Evolutionary conservation across 2,797 vertebrate species (phyloP).

Genomic region (Tenualosa thibaudeaui): DNA sequence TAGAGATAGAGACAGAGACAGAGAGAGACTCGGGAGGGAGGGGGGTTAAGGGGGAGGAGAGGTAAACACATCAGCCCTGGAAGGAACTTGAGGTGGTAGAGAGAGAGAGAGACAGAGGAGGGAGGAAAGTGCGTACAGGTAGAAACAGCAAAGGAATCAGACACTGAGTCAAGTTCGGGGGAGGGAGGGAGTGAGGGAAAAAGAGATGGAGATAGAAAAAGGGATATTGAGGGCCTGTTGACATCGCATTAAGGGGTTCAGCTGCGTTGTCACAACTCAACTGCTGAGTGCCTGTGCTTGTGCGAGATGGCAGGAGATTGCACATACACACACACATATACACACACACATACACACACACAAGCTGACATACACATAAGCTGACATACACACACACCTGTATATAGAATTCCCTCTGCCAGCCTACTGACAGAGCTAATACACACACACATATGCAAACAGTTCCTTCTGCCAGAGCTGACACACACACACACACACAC

Average conservation of each 20-base stretch:
- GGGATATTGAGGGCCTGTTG: neutral
- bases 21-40: neutral
- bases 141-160: neutral
- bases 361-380: too few relatives aligned
- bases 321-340: neutral
- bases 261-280: constrained; percentile 3
- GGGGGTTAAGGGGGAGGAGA: neutral
- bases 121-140: neutral
- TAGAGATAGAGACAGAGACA: neutral
- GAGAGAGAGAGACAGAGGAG: neutral
- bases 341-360: neutral
- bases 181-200: neutral
- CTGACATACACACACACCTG: neutral
- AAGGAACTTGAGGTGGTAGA: neutral
- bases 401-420: neutral
- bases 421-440: neutral
- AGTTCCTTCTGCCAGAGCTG: too few relatives aligned
- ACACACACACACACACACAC: neutral
- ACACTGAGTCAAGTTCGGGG: neutral
- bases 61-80: constrained; percentile 1
- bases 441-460: neutral
- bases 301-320: neutral
- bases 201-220: neutral
- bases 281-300: neutral
- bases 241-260: constrained; percentile 12